A percentile compares a stretch with the other conserved stretches of the same genome.
These are phyloP conservation scores for Microtus ochrogaster DNA, from an alignment of 2,113 vertebrate genomes.

Conservation along the genomic window DNA sequence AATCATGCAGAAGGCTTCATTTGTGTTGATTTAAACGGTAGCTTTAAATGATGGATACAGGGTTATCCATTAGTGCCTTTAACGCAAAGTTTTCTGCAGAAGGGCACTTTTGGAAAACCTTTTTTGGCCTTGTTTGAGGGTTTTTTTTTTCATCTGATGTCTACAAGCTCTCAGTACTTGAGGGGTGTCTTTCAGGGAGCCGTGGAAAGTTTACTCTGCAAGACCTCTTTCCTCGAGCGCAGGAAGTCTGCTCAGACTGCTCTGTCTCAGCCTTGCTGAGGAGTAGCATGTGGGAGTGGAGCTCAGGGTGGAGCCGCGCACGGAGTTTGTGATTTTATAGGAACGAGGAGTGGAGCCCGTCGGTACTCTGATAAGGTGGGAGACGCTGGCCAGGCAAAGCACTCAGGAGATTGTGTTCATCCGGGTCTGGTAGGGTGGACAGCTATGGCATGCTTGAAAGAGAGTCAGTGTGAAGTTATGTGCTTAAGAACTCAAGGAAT, in stretches of 20 bases:
- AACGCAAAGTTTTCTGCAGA: background rate
- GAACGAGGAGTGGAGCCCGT: background rate
- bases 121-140: background rate
- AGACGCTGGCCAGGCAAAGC: background rate
- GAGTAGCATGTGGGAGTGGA: background rate
- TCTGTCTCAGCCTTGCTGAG: background rate
- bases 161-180: background rate
- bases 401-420: background rate
- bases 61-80: background rate
- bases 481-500: background rate
- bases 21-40: slow-evolving; percentile 33
- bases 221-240: background rate
- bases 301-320: background rate
- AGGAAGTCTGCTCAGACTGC: background rate
- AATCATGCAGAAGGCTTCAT: background rate
- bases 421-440: background rate
- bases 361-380: background rate
- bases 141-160: background rate
- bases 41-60: background rate
- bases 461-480: background rate
- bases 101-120: background rate
- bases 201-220: background rate
- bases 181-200: background rate
- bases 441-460: slow-evolving; percentile 15
- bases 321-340: background rate